phyloP scores from a whole-genome alignment of 2,113 vertebrate species.

The Cryptoleucopteryx plumbea region DNA sequence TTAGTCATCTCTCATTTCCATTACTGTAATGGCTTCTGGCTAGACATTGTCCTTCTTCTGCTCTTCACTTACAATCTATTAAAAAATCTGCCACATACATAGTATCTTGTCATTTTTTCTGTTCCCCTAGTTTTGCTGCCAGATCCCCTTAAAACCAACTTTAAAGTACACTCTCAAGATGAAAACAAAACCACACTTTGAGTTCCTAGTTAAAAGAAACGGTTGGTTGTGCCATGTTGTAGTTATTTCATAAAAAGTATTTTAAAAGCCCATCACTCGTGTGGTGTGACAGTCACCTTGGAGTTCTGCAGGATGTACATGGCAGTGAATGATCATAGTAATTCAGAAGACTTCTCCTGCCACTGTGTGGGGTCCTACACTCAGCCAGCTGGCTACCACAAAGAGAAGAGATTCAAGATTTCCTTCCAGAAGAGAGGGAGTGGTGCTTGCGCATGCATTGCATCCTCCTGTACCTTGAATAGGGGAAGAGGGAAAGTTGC shows the following conservation, averaged over 20 bases:
- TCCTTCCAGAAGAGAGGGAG: neutral
- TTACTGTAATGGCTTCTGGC: constrained; percentile 46
- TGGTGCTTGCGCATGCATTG: neutral
- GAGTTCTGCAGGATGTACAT: neutral
- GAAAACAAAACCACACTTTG: neutral
- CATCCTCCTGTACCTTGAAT: neutral
- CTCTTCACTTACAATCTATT: constrained; percentile 47
- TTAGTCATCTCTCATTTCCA: constrained; percentile 36
- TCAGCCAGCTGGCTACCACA: neutral
- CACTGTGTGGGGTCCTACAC: neutral
- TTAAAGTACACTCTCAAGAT: neutral
- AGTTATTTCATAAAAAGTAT: neutral
- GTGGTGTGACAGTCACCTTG: neutral
- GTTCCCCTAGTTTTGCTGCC: neutral
- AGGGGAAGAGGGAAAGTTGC: neutral
- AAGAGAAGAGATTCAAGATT: neutral
- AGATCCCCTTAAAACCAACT: constrained; percentile 8
- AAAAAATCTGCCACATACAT: neutral
- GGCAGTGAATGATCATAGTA: neutral
- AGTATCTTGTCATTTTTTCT: constrained; percentile 11
- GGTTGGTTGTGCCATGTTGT: neutral
- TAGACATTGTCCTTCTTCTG: constrained; percentile 48
- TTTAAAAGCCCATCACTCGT: neutral
- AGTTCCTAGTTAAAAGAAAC: neutral
- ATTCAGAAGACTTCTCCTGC: neutral